These are phyloP conservation scores for Heliocidaris erythrogramma DNA, from an alignment of 35 echinoderm and acorn worm genomes.

Conservation along the genomic window DNA sequence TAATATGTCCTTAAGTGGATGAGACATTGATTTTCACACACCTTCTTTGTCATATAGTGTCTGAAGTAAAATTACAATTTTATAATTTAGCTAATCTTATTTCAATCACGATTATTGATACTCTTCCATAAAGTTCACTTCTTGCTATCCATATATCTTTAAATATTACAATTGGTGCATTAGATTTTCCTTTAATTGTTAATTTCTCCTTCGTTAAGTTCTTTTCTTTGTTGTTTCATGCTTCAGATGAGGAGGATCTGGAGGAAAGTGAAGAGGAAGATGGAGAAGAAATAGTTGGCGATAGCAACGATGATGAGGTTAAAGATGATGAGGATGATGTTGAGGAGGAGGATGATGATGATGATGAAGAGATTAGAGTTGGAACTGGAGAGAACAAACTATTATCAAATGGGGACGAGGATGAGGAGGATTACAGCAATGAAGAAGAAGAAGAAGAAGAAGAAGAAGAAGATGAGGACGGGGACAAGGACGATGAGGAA, in stretches of 20 bases:
- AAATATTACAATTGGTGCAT: background rate
- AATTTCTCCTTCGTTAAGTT: background rate
- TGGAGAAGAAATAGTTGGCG: background rate
- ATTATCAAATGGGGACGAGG: constrained; percentile 8
- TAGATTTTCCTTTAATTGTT: background rate
- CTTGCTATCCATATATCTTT: background rate
- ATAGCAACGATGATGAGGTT: background rate
- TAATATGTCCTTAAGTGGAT: too few relatives aligned
- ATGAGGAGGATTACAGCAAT: constrained; percentile 16
- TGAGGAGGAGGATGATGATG: background rate
- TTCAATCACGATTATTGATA: too few relatives aligned
- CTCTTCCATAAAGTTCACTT: too few relatives aligned
- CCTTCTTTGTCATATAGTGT: too few relatives aligned
- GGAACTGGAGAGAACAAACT: background rate
- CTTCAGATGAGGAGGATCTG: constrained; percentile 26
- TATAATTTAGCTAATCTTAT: too few relatives aligned
- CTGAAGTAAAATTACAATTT: too few relatives aligned
- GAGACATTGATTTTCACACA: too few relatives aligned
- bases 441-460: constrained; percentile 38
- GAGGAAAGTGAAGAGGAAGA: background rate
- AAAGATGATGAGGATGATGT: background rate
- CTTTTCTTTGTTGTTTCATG: background rate
- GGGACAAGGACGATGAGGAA: constrained; percentile 29
- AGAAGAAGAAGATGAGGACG: constrained; percentile 47
- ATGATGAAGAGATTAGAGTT: background rate